A percentile compares a stretch with the other conserved stretches of the same genome.
phyloP scores from a whole-genome alignment of 1,140 invertebrate genomes.

The Holotrichia oblita region DNA sequence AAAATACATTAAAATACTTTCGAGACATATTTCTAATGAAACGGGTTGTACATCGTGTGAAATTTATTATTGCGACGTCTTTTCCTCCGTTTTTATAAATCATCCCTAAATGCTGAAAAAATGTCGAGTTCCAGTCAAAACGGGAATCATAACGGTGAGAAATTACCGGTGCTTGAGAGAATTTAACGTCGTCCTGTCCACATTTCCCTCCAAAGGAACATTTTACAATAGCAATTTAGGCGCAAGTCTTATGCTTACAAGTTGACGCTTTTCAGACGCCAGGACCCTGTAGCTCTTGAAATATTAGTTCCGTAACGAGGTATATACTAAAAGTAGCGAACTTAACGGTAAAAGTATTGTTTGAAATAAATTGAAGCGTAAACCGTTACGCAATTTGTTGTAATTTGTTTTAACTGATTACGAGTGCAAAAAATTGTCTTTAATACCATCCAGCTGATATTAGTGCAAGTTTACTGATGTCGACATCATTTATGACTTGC shows the following conservation, averaged over 20 bases:
- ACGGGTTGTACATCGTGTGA: too few relatives aligned
- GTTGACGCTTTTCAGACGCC: neutral
- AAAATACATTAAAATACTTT: too few relatives aligned
- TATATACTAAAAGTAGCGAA: too few relatives aligned
- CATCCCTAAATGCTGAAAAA: neutral
- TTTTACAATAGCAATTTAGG: conserved; percentile 9
- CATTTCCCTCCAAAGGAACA: neutral
- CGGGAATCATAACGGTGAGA: conserved; percentile 15
- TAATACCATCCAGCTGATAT: too few relatives aligned
- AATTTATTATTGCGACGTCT: too few relatives aligned
- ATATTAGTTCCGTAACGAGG: neutral
- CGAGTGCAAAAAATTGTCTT: too few relatives aligned
- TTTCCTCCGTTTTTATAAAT: conserved; percentile 1
- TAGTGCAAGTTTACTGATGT: too few relatives aligned
- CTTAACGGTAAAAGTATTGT: neutral
- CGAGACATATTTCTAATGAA: too few relatives aligned
- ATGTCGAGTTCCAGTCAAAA: neutral
- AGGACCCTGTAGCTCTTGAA: neutral
- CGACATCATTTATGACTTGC: too few relatives aligned
- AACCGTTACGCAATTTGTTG: too few relatives aligned
- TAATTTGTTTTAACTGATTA: too few relatives aligned
- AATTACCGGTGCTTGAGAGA: conserved; percentile 1
- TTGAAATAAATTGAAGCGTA: too few relatives aligned
- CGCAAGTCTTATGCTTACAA: neutral
- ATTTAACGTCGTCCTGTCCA: conserved; percentile 16